Base-by-base conservation (phyloP, 2,797 vertebrate genomes). In the Catamblyrhynchus diadema region DNA sequence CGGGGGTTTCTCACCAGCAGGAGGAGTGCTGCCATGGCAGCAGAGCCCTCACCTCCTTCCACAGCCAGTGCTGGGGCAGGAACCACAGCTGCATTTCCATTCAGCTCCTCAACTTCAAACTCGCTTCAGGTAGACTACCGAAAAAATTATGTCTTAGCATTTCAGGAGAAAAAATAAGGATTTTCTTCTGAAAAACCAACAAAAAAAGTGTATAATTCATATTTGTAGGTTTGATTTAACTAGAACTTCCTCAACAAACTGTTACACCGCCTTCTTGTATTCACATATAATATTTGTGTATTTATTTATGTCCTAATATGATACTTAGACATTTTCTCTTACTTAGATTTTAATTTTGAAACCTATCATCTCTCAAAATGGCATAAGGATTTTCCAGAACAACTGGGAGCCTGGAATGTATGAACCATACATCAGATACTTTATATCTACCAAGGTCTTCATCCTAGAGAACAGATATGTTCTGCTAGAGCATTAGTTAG, bases 331-430 rank as follows among this genome's bases (percentile, higher is more conserved):
- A 6, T 56, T 51, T 33, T 82, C 74, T n/a, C 51, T 44, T 32
- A 4, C 48, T 73, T 82, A 64, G 7, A 67, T 66, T 70, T 64
- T 39, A 30, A 54, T 59, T 84, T 89, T 67, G 7, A 37, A 86
- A 71, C 6, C 14, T 14, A 39, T 8, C 1, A 0, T 62, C 17
- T 54, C 24, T 83, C 57, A 73, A 89, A 94, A 72, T 51, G 13
- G 25, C 24, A 57, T 21, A 61, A 67, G 12, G 3, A 47, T 32
- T 79, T 85, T 69, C 30, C 25, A 82, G 62, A 80, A 54, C 9
- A 69, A 42, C 27, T 42, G 17, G 1, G 1, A 5, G 5, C 0
- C 1, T 8, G 7, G 10, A 2, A 23, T 42, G 14, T 33, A 9
- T 57, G 37, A 91, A 53, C 5, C 10, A 20, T 48, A 42, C 12